Base-by-base conservation (phyloP, 2,888 invertebrate genomes). In the Tiphia femorata region DNA sequence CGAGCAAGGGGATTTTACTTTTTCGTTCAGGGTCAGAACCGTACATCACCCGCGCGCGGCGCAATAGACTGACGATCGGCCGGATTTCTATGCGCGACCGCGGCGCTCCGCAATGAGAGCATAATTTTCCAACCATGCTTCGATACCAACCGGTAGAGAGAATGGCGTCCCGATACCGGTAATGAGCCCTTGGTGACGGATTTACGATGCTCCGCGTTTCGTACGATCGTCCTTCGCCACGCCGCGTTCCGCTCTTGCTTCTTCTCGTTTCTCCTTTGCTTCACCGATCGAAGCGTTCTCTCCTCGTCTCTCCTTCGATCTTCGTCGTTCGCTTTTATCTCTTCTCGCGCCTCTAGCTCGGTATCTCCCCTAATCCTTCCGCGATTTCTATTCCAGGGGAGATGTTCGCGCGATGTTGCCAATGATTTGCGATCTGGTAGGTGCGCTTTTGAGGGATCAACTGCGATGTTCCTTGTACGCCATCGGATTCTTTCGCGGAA, bases 1-100 rank as follows among this genome's bases (percentile, higher is more conserved):
- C 56, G 33, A 55, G 51, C 27, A 53, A 61, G 62, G 64, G 65
- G 70, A 49, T 61, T 62, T 60, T 37, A 52, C 71, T 74, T 76
- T 77, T 79, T 76, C 74, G 67, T 74, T 78, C 78, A 80, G 80
- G 79, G 80, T 80, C 81, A 79, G 72, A 76, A 76, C 72, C 75
- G 79, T 79, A 79, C 79, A 77, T 78, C 80, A 77, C 73, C 75
- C 73, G 70, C 55, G 64, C 69, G 63, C 71, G 65, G 49, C 49
- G 49, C 60, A 60, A 65, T 71, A 73, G 77, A 75, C 75, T 73
- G 76, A 76, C 75, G 75, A 78, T 77, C 74, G 72, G 69, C 64
- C 66, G 65, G 70, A 65, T 75, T 72, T 72, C 73, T 72, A 67
- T 67, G 67, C 44, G 64, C 64, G 23, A 25, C 43, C 30, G 20